Evolutionary conservation across 2,113 vertebrate genomes (phyloP).

Genomic region (Pyrgilauda ruficollis): DNA sequence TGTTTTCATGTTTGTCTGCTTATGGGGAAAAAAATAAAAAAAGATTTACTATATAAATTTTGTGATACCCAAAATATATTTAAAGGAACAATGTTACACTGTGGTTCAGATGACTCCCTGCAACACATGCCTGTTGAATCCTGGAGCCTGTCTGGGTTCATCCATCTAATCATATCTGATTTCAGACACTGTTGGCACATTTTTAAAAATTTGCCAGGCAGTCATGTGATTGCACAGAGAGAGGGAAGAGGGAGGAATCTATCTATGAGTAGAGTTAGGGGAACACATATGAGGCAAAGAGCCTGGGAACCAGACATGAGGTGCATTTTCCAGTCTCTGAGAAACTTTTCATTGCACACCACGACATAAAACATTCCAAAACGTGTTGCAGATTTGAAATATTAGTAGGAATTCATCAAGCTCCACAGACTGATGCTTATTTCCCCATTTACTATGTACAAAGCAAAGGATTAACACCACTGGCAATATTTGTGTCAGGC

Average conservation of each 20-base stretch:
- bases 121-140: neutral
- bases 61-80: neutral
- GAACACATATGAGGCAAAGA: neutral
- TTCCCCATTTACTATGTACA: constrained; percentile 26
- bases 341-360: neutral
- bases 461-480: constrained; percentile 64
- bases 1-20: neutral
- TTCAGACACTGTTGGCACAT: neutral
- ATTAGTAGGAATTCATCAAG: neutral
- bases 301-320: neutral
- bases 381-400: neutral
- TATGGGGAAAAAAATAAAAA: neutral
- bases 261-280: neutral
- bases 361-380: neutral
- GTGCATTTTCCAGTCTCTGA: constrained; percentile 2
- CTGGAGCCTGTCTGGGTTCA: neutral
- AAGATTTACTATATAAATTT: neutral
- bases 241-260: neutral
- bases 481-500: constrained; percentile 63
- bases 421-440: neutral
- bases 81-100: neutral
- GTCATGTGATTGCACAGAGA: neutral
- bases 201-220: neutral
- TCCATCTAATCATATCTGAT: neutral
- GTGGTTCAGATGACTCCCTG: neutral